Evolutionary conservation across 2,888 invertebrate genomes (phyloP), one percentile per base, ranked within the genome.

Genomic region (Stenodema calcarata): DNA sequence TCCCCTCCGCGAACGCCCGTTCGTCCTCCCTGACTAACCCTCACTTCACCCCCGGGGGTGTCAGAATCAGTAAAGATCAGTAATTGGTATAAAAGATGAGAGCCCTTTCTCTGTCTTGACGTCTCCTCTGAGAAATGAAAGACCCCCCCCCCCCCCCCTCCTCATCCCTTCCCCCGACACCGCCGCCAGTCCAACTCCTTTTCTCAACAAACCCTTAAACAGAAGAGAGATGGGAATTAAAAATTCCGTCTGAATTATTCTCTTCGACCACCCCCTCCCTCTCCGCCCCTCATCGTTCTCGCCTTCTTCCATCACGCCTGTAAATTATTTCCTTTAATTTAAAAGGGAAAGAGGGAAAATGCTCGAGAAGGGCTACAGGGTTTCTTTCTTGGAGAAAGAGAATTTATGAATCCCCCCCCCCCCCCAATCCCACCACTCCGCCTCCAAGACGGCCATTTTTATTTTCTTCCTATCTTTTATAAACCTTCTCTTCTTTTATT

Each of bases 31-130:
- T 50, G 30, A 47, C 50, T 30, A 44, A 62, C 70, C 82, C 42
- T 42, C 82, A 23, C n/a, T 18, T 18, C 85, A 47, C 44, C 76
- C 85, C 41, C n/a, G n/a, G 27, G 86, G 86, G 79, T 86, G 86
- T 86, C 86, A 86, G 86, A 86, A 76, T 86, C 86, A 86, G 86
- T 86, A 79, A 86, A 79, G 86, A 86, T 86, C 86, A 86, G 86
- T 79, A 79, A 86, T 86, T 86, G 86, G 86, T 78, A 79, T 78
- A 85, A 85, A 69, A 79, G 86, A 79, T 79, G 86, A 69, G 78
- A 69, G 47, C 79, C 86, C 80, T 79, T 78, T 78, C 76, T 85
- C 85, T 44, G 75, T 73, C 85, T 54, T 79, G 79, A 86, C 86
- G 47, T 78, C 79, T 42, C 54, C 27, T 69, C 42, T 35, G 54